Percentiles rank a stretch among this genome's conserved stretches.
These are phyloP conservation scores for Brachyalestes nurse DNA, from an alignment of 2,797 vertebrate genomes.

Conservation along the genomic window DNA sequence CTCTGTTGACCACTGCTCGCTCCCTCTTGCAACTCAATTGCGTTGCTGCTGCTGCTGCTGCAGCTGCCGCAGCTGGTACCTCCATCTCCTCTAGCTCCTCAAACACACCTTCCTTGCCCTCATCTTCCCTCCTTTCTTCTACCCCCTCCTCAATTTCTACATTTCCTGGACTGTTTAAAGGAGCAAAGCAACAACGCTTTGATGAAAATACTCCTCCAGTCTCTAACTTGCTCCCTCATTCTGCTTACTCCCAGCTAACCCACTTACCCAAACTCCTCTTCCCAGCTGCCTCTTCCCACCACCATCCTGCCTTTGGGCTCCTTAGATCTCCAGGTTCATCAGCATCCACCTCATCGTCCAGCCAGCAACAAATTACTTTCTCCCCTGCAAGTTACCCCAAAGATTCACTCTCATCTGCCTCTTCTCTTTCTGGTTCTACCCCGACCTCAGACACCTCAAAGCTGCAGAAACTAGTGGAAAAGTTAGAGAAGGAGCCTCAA, in stretches of 20 bases:
- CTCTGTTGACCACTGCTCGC: conserved; percentile 78
- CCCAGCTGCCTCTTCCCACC: conserved; percentile 73
- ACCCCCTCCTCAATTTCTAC: conserved; percentile 75
- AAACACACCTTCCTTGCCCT: conserved; percentile 45
- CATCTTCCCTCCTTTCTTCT: conserved; percentile 69
- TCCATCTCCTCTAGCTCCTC: conserved; percentile 68
- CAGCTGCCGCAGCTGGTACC: conserved; percentile 71
- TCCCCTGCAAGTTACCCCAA: conserved; percentile 78
- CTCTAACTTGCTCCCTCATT: conserved; percentile 74
- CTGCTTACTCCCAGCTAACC: conserved; percentile 78
- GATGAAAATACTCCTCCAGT: conserved; percentile 83
- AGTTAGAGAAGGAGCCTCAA: conserved; percentile 83
- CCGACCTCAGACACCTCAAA: conserved; percentile 90
- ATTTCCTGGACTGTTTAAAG: conserved; percentile 75
- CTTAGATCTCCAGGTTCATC: conserved; percentile 69
- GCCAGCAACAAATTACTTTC: conserved; percentile 75
- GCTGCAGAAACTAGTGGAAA: conserved; percentile 89
- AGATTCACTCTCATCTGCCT: conserved; percentile 63
- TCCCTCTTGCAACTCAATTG: conserved; percentile 82
- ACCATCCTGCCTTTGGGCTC: conserved; percentile 72
- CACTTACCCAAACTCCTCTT: conserved; percentile 82
- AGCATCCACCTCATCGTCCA: conserved; percentile 70
- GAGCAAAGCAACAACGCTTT: conserved; percentile 76
- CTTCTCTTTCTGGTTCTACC: conserved; percentile 68
- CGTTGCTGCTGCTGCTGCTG: conserved; percentile 76